Percentiles rank a stretch among this genome's conserved stretches.
Evolutionary conservation across 2,888 invertebrate species (phyloP).

Genomic region (Phaedon cochleariae): DNA sequence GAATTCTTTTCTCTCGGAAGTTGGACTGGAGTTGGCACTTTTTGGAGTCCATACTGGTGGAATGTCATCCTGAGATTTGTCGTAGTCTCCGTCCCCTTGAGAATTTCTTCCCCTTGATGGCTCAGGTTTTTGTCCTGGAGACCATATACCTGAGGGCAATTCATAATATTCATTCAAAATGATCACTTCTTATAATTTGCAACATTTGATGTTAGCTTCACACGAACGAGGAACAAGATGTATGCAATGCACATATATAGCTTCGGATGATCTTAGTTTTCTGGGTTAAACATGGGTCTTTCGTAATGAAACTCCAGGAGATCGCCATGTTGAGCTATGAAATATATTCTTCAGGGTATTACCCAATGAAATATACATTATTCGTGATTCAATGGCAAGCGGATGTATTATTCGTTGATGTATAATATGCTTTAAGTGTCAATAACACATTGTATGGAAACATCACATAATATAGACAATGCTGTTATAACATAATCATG

Average conservation of each 20-base stretch:
- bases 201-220: neutral
- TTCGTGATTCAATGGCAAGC: too few relatives aligned
- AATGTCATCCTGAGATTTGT: constrained; percentile 60
- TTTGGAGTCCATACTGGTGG: constrained; percentile 83
- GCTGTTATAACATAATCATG: too few relatives aligned
- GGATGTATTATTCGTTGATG: too few relatives aligned
- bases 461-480: too few relatives aligned
- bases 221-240: neutral
- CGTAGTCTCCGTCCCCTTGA: constrained; percentile 40
- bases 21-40: constrained; percentile 76
- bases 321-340: too few relatives aligned
- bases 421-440: too few relatives aligned
- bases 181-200: neutral
- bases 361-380: too few relatives aligned
- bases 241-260: neutral
- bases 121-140: constrained; percentile 64
- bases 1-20: constrained; percentile 78
- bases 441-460: too few relatives aligned
- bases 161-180: neutral
- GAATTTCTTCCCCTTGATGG: constrained; percentile 31
- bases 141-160: constrained; percentile 65
- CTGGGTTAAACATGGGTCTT: neutral
- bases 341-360: too few relatives aligned
- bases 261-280: too few relatives aligned
- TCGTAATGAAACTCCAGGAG: too few relatives aligned